A percentile compares a stretch with the other conserved stretches of the same genome.
phyloP scores from a whole-genome alignment of 2,797 vertebrate species.

The Selene dorsalis region DNA sequence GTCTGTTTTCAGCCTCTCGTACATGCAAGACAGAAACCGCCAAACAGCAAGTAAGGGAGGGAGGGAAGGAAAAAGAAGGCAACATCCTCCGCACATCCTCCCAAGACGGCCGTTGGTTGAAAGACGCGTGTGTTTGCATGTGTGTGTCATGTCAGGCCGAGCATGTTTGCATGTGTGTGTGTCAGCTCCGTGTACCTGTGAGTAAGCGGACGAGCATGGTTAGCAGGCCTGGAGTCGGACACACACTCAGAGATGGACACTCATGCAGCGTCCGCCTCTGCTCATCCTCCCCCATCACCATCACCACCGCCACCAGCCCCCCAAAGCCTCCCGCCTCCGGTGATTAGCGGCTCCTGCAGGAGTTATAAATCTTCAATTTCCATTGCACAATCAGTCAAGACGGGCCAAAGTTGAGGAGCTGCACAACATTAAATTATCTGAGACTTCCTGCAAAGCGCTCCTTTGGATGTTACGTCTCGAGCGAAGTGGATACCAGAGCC shows the following conservation, averaged over 20 bases:
- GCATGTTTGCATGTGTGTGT: slow-evolving; percentile 63
- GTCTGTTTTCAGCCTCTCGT: slow-evolving; percentile 58
- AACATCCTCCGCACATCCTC: slow-evolving; percentile 85
- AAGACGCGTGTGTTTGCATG: slow-evolving; percentile 67
- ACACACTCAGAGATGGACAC: slow-evolving; percentile 66
- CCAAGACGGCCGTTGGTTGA: slow-evolving; percentile 78
- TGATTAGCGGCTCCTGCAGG: slow-evolving; percentile 87
- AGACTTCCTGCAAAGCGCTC: slow-evolving; percentile 83
- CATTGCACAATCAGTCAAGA: slow-evolving; percentile 84
- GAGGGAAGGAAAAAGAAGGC: slow-evolving; percentile 68
- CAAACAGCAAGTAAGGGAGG: slow-evolving; percentile 60
- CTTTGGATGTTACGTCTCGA: slow-evolving; percentile 72
- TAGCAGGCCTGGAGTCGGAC: slow-evolving; percentile 45
- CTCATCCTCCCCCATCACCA: slow-evolving; percentile 55
- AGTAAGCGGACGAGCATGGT: slow-evolving; percentile 40
- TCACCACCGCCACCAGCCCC: no score
- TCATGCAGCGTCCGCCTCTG: slow-evolving; percentile 63
- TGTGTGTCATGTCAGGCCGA: slow-evolving; percentile 57
- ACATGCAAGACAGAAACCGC: slow-evolving; percentile 65
- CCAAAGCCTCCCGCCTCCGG: slow-evolving; percentile 70
- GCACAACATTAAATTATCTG: slow-evolving; percentile 86
- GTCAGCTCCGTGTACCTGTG: slow-evolving; percentile 54
- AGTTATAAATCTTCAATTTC: slow-evolving; percentile 85
- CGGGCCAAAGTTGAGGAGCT: slow-evolving; percentile 77
- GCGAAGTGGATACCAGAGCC: slow-evolving; percentile 78